These are phyloP conservation scores for Paratilapia polleni DNA, from an alignment of 2,113 vertebrate genomes.

Conservation along the genomic window DNA sequence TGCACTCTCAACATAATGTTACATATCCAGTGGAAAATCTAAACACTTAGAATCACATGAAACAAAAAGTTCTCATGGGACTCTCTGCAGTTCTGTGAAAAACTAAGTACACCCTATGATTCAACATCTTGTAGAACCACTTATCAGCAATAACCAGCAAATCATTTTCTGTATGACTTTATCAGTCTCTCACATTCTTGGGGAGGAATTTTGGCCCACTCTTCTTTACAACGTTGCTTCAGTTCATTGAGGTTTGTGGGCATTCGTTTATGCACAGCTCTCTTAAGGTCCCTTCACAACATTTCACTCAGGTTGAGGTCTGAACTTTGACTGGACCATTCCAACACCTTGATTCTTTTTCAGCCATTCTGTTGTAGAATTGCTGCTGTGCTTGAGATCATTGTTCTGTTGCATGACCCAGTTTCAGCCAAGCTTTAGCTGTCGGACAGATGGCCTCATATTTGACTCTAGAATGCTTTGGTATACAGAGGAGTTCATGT, in stretches of 20 bases:
- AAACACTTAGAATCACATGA: no score
- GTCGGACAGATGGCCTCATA: background rate
- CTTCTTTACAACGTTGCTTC: background rate
- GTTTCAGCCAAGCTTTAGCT: background rate
- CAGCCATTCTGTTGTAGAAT: background rate
- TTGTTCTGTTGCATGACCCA: background rate
- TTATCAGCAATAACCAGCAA: no score
- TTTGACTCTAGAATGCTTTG: background rate
- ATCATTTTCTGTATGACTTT: background rate
- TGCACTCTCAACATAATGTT: no score
- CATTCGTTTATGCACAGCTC: background rate
- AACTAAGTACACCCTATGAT: no score
- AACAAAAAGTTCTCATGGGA: no score
- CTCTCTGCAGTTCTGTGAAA: no score
- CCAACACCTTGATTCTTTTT: no score
- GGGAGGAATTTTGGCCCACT: background rate
- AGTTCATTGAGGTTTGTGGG: background rate
- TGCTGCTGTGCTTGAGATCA: background rate
- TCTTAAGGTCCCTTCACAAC: background rate
- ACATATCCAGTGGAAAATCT: no score
- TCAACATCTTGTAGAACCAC: no score
- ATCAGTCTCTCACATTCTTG: background rate
- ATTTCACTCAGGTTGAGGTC: background rate
- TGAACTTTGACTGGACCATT: background rate
- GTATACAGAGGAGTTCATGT: background rate